Evolutionary conservation across 2,797 vertebrate genomes (phyloP), one percentile per base, ranked within the genome.

Genomic region (Diglossa cyanea): DNA sequence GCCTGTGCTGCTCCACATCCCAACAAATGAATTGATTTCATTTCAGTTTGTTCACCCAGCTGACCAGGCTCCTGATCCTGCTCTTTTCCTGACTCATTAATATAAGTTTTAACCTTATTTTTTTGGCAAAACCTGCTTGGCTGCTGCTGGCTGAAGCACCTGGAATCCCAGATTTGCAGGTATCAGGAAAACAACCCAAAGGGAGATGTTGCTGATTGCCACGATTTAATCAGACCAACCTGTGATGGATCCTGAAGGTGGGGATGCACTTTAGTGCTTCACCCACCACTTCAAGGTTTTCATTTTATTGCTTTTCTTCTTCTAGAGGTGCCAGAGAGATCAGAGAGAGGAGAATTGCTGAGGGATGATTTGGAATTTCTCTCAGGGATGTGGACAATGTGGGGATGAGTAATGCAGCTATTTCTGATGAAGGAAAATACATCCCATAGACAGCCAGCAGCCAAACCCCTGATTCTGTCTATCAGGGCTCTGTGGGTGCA

Each of bases 371-470:
- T 82, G 50, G 44, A 74, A 17, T 70, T 94, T 93, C 71, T 31
- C 74, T 88, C 66, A 42, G 87, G 54, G 75, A 60, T 39, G 58
- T 51, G 71, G 72, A 83, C 91, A 92, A 93, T 68, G 70, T 45
- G 73, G 53, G 71, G 93, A 86, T 95, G 95, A 95, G 62, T 93
- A 90, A 96, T 84, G 53, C 66, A 85, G 71, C 92, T 94, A 73
- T 92, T 95, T 95, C 71, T 86, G 89, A 50, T 57, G 37, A 65
- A 82, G 86, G 53, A 67, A 88, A 90, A 93, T 45, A 8, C 21
- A 78, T 81, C 74, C 82, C 61, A n/a, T 15, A 54, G 76, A 24
- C n/a, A 78, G 61, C 0, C 5, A 90, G 63, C 80, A 85, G 67
- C 67, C 53, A 70, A 91, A 48, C 37, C 54, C 74, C 71, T 37